Base-by-base conservation (phyloP, 2,113 vertebrate species). In the Cepphus grylle region DNA sequence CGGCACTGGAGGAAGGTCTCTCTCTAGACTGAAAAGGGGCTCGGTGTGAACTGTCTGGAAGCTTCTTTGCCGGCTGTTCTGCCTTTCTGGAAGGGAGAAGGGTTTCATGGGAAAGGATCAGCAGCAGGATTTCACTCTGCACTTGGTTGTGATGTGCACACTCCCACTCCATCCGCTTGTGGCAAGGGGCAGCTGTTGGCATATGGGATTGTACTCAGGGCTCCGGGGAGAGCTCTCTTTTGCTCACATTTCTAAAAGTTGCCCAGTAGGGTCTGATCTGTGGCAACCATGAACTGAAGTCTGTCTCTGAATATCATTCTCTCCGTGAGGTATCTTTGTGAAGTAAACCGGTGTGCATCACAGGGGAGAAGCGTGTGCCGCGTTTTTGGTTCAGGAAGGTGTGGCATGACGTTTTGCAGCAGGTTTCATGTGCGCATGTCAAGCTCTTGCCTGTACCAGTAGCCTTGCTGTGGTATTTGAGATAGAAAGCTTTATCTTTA, bases 401-500 rank as follows among this genome's bases (percentile, higher is more conserved):
- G 43, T 70, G 81, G 27, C 14, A 1, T 21, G 55, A 79, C 34
- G 23, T 93, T 95, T 55, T 62, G 66, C 70, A 62, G 47, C 70
- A 81, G 87, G 36, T 65, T 93, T 85, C 94, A 19, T 19, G 27
- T 59, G n/a, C 7, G 0, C 9, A 9, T 58, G 69, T 86, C 69
- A 85, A 82, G 73, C 38, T 88, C 26, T 86, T 88, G 42, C 36
- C 34, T 58, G 8, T 79, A 65, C 86, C 30, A 70, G 58, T 15
- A 81, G 81, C 47, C 47, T 81, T 21, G 5, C 76, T 73, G 59
- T 78, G 76, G 23, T 69, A 32, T 91, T 71, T 86, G 95, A 90
- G 81, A 88, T 78, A 29, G 62, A 86, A 93, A 93, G 43, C 63
- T 88, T 88, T 93, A 61, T 89, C 81, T 79, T 49, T 81, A 49